Percentiles rank a stretch among this genome's conserved stretches.
Conservation (phyloP, 2,113 vertebrate genomes). For the Baryphthengus martii region DNA sequence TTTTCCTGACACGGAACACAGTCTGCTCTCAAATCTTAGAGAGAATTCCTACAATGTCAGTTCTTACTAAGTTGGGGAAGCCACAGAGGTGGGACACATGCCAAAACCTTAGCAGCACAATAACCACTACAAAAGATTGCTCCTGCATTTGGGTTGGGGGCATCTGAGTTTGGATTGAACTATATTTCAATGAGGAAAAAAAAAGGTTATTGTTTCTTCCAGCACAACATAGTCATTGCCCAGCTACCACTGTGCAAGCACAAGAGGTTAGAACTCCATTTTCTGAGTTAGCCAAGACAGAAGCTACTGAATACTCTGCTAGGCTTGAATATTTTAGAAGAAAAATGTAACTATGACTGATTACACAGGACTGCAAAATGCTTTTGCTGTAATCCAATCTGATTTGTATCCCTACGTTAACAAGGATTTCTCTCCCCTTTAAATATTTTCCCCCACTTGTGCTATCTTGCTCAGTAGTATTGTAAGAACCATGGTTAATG, state of each 20-base stretch:
- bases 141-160: neutral
- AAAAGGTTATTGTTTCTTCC: neutral
- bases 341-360: neutral
- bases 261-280: neutral
- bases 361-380: neutral
- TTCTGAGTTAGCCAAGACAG: neutral
- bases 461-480: neutral
- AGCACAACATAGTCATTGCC: neutral
- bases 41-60: neutral
- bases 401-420: neutral
- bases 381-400: neutral
- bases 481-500: neutral
- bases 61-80: neutral
- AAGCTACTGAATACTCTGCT: neutral
- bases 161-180: neutral
- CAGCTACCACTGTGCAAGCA: neutral
- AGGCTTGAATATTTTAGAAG: neutral
- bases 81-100: neutral
- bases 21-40: neutral
- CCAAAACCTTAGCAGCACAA: neutral
- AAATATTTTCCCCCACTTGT: neutral
- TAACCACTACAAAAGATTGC: neutral
- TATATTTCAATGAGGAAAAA: neutral
- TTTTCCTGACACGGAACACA: neutral
- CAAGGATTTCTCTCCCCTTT: neutral